Conservation (phyloP, 2,888 invertebrate species). For the Halictus quadricinctus region DNA sequence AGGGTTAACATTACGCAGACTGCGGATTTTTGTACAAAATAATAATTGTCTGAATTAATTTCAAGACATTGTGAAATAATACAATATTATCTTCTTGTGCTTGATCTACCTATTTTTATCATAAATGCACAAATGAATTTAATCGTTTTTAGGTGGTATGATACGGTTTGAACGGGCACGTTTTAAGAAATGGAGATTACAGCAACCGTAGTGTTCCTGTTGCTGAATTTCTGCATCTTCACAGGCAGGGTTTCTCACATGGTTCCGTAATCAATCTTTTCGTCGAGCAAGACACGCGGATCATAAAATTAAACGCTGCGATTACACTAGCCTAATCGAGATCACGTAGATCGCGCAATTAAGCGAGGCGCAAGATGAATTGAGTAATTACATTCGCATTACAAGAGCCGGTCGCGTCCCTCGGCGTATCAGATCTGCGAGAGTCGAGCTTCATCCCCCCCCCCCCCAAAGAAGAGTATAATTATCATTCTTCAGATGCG, state of each 20-base stretch:
- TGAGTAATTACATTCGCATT: constrained; percentile 68
- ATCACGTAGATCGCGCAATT: constrained; percentile 59
- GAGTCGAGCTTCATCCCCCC: neutral
- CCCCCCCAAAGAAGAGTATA: constrained; percentile 1
- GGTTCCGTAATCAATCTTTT: constrained; percentile 63
- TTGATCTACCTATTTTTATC: neutral
- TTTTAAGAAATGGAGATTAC: neutral
- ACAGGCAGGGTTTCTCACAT: neutral
- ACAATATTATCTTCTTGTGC: neutral
- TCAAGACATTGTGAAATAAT: no score
- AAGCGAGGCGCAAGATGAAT: constrained; percentile 61
- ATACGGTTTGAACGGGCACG: neutral
- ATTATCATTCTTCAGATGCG: constrained; percentile 13
- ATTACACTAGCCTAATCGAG: constrained; percentile 62
- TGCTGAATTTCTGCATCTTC: neutral
- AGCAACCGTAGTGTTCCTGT: neutral
- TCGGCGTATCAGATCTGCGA: neutral
- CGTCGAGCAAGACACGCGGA: constrained; percentile 44
- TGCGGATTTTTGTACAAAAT: neutral
- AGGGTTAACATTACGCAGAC: neutral
- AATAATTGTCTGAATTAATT: no score
- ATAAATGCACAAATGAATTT: neutral
- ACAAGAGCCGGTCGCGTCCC: constrained; percentile 39
- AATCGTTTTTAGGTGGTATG: neutral
- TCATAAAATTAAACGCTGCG: constrained; percentile 55